A percentile compares a stretch with the other conserved stretches of the same genome.
These are phyloP conservation scores for Akabosia matsudoensis DNA, from an alignment of 1,140 invertebrate genomes.

Conservation along the genomic window DNA sequence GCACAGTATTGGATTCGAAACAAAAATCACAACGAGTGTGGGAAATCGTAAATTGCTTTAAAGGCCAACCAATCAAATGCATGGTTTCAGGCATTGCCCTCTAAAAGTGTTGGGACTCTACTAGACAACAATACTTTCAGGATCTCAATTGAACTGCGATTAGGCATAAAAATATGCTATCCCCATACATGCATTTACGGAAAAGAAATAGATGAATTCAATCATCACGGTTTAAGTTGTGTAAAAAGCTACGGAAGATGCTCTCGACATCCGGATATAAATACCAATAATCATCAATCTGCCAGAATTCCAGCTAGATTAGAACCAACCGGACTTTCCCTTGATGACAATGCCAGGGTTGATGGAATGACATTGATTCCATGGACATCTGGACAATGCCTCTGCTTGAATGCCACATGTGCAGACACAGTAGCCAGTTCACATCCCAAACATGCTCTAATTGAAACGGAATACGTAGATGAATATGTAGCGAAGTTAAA, in stretches of 20 bases:
- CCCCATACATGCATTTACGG: background rate
- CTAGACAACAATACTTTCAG: background rate
- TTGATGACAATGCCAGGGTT: background rate
- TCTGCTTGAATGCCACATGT: too few relatives aligned
- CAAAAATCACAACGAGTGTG: too few relatives aligned
- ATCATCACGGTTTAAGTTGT: background rate
- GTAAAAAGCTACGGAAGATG: background rate
- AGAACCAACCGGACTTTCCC: background rate
- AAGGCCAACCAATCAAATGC: background rate
- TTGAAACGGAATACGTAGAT: too few relatives aligned
- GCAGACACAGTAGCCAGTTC: too few relatives aligned
- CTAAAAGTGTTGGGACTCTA: background rate
- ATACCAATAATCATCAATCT: background rate
- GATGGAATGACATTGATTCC: background rate
- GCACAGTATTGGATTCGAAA: too few relatives aligned
- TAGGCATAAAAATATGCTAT: background rate
- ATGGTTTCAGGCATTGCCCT: background rate
- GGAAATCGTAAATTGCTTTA: too few relatives aligned
- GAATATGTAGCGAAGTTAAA: too few relatives aligned
- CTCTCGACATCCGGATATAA: background rate
- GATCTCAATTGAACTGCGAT: background rate
- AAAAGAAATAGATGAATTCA: background rate
- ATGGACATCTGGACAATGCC: too few relatives aligned
- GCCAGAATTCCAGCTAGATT: background rate
- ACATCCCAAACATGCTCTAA: too few relatives aligned